Percentiles rank a stretch among this genome's conserved stretches.
phyloP scores from a whole-genome alignment of 2,797 vertebrate genomes.

The Argyrosomus regius region DNA sequence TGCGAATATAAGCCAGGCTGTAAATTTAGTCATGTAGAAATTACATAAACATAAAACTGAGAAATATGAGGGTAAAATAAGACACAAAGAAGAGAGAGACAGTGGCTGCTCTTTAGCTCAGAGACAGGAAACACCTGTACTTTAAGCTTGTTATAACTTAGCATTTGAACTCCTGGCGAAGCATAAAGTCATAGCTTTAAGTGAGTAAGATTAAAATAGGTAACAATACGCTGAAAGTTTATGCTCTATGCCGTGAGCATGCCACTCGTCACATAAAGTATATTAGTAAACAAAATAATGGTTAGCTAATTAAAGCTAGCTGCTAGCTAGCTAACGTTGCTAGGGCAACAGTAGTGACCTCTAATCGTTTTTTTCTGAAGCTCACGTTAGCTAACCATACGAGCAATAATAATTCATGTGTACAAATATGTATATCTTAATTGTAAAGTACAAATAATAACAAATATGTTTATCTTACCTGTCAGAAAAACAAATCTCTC shows the following conservation, averaged over 20 bases:
- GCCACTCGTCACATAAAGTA: neutral
- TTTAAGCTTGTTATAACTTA: neutral
- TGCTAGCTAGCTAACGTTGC: slow-evolving; percentile 36
- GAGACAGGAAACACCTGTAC: neutral
- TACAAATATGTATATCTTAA: neutral
- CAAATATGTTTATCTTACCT: slow-evolving; percentile 51
- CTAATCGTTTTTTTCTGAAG: slow-evolving; percentile 2
- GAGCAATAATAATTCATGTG: accelerated
- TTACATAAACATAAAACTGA: neutral
- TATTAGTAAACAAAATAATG: neutral
- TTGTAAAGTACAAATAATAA: accelerated
- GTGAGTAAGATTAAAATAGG: neutral
- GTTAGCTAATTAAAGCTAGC: slow-evolving; percentile 23
- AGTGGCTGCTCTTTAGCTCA: no score
- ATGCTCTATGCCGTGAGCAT: neutral
- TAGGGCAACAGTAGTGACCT: slow-evolving; percentile 28
- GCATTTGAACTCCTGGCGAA: neutral
- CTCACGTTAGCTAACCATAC: neutral
- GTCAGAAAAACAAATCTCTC: slow-evolving; percentile 17
- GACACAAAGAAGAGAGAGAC: neutral
- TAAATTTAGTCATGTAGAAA: no score
- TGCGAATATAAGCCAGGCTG: no score
- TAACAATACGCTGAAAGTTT: neutral
- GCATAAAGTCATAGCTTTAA: neutral
- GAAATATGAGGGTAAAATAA: neutral